Evolutionary conservation across 2,113 vertebrate species (phyloP).

Genomic region (Rostratula benghalensis): DNA sequence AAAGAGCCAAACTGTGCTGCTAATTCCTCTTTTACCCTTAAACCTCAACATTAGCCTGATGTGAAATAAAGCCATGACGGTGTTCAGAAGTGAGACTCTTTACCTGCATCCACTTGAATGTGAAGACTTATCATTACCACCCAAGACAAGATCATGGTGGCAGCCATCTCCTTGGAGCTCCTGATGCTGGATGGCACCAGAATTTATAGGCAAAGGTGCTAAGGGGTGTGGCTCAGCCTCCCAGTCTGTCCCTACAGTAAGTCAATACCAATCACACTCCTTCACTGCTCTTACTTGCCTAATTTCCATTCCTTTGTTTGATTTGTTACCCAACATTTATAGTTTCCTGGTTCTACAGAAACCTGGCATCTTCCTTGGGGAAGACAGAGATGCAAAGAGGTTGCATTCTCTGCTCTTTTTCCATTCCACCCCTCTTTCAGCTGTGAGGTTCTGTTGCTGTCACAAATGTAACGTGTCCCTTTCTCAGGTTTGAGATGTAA

Average conservation of each 20-base stretch:
- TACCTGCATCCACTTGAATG: conserved; percentile 27
- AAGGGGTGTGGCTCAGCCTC: neutral
- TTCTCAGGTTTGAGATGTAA: neutral
- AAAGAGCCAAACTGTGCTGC: neutral
- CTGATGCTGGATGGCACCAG: neutral
- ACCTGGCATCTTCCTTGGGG: neutral
- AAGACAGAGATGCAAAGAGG: neutral
- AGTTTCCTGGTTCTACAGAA: neutral
- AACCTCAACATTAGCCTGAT: neutral
- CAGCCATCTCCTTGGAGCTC: neutral
- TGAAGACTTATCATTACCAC: neutral
- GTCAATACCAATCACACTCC: neutral
- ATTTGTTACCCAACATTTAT: neutral
- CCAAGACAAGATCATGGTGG: conserved; percentile 11
- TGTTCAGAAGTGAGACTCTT: neutral
- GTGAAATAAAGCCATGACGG: neutral
- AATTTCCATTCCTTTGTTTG: neutral
- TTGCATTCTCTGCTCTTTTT: neutral
- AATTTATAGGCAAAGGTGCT: neutral
- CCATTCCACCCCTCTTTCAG: neutral
- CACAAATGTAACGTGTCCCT: neutral
- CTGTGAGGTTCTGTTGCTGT: neutral
- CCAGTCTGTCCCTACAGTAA: neutral
- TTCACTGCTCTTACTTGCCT: neutral
- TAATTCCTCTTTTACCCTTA: neutral